Percentiles rank a stretch among this genome's conserved stretches.
phyloP scores from a whole-genome alignment of 1,140 invertebrate species.

The Marisa cornuarietis region DNA sequence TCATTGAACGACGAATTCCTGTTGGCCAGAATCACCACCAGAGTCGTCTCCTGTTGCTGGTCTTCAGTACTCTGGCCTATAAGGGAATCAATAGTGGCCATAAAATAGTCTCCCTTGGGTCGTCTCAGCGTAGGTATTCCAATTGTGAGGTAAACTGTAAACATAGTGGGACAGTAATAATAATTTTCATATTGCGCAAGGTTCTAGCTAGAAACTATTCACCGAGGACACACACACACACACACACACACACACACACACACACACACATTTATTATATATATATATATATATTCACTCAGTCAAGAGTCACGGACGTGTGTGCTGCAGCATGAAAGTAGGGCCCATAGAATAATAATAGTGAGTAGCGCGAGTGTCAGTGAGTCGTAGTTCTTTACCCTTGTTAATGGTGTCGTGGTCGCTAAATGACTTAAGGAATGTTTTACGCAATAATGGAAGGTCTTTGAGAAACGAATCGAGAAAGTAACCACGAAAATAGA shows the following conservation, averaged over 20 bases:
- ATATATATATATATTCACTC: not conserved
- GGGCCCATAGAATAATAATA: not conserved
- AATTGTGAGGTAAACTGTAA: conserved; percentile 55
- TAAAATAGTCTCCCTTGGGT: conserved; percentile 42
- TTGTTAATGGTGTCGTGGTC: not conserved
- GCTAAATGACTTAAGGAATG: not conserved
- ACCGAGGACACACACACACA: not conserved
- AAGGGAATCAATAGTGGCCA: conserved; percentile 46
- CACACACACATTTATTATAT: conserved; percentile 2
- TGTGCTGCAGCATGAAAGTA: not conserved
- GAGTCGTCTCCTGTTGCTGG: conserved; percentile 34
- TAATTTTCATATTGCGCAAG: not conserved
- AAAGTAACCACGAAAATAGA: not conserved
- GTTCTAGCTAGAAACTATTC: not conserved
- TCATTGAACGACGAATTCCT: conserved; percentile 42
- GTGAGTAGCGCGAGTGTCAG: not conserved
- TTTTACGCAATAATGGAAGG: not conserved
- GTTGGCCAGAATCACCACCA: conserved; percentile 50
- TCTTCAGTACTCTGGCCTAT: conserved; percentile 32
- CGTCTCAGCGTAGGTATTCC: conserved; percentile 55
- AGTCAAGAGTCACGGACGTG: not conserved
- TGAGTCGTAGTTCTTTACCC: not conserved
- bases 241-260: conserved; percentile 8
- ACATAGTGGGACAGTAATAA: not conserved
- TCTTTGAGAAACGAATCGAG: not conserved